phyloP scores from a whole-genome alignment of 2,113 vertebrate species.

The Xenopus borealis region DNA sequence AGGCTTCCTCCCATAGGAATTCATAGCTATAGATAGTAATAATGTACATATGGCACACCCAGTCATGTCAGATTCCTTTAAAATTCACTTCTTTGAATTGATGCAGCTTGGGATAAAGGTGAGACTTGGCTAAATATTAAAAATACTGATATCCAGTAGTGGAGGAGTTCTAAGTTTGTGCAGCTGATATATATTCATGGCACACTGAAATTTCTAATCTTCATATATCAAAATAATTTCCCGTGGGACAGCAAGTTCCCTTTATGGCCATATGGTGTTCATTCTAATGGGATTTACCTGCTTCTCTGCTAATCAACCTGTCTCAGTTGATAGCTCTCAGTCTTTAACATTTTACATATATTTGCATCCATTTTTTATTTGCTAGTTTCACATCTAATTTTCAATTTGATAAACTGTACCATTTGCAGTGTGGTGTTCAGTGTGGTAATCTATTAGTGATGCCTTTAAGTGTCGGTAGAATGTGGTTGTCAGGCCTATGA shows the following conservation, averaged over 20 bases:
- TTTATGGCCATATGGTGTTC: conserved; percentile 26
- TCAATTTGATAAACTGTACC: conserved; percentile 19
- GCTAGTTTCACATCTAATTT: neutral
- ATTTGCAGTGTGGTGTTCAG: conserved; percentile 14
- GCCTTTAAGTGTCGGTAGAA: no score
- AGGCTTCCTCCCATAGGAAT: no score
- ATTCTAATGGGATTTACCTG: conserved; percentile 26
- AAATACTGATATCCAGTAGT: no score
- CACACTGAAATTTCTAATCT: conserved; percentile 15
- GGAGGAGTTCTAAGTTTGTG: neutral
- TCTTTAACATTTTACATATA: conserved; percentile 30
- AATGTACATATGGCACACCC: no score
- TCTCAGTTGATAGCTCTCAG: conserved; percentile 23
- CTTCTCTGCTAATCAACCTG: conserved; percentile 28
- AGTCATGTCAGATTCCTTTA: no score
- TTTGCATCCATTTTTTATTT: conserved; percentile 27
- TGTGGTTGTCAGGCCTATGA: no score
- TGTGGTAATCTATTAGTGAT: neutral
- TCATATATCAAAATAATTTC: conserved; percentile 37
- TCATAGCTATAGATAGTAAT: no score
- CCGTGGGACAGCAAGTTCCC: conserved; percentile 2
- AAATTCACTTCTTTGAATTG: no score
- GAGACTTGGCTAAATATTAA: no score
- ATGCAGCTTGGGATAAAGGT: no score
- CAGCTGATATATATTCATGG: conserved; percentile 30